Conservation (phyloP, 2,888 invertebrate species). For the Adelphocoris suturalis region DNA sequence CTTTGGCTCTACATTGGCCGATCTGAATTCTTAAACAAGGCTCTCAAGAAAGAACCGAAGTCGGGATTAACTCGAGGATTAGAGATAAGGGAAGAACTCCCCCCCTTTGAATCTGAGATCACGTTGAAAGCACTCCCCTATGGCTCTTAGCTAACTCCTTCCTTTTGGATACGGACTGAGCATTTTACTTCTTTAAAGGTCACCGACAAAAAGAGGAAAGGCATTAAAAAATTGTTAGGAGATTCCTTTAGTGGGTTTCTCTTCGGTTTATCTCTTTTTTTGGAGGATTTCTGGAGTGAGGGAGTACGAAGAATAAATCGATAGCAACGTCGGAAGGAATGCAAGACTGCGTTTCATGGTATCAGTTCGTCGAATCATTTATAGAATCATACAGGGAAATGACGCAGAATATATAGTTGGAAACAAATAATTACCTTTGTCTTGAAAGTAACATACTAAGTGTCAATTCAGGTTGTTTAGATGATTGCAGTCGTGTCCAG, state of each 20-base stretch:
- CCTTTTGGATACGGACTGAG: slow-evolving; percentile 17
- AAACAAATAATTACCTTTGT: not conserved
- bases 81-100: not conserved
- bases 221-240: slow-evolving; percentile 11
- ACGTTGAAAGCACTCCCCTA: slow-evolving; percentile 25
- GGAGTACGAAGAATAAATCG: not conserved
- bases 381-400: not conserved
- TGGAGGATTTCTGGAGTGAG: not conserved
- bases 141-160: slow-evolving; percentile 23
- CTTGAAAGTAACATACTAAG: too few species aligned
- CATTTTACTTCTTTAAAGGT: slow-evolving; percentile 38
- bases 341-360: not conserved
- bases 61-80: slow-evolving; percentile 5
- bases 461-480: too few species aligned
- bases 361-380: not conserved
- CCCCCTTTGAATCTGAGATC: not conserved
- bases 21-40: not conserved
- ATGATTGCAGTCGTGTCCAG: too few species aligned
- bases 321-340: not conserved
- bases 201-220: not conserved
- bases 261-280: not conserved
- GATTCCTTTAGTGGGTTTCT: slow-evolving; percentile 16
- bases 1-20: not conserved
- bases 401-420: not conserved
- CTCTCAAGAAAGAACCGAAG: not conserved